phyloP scores from a whole-genome alignment of 2,797 vertebrate genomes.

The Sebastes flavidus region DNA sequence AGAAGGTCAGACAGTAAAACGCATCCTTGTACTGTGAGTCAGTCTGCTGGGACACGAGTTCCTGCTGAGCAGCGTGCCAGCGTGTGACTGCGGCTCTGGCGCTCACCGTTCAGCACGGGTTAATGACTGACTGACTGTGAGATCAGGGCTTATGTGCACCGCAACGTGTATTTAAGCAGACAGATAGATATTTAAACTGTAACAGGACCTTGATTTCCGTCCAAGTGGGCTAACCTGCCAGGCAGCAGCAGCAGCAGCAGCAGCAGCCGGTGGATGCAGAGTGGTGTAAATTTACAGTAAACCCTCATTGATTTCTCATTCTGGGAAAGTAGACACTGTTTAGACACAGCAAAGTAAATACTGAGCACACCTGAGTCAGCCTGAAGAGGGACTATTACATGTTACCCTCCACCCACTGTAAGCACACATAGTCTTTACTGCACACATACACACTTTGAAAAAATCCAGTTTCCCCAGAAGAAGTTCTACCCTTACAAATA shows the following conservation, averaged over 20 bases:
- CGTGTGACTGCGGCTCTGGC: neutral
- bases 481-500: neutral
- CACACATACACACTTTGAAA: neutral
- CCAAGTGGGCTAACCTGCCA: neutral
- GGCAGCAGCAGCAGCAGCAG: no score
- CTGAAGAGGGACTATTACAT: neutral
- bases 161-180: slow-evolving; percentile 19
- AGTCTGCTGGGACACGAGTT: neutral
- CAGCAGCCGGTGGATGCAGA: neutral
- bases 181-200: slow-evolving; percentile 10
- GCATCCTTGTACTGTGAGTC: neutral
- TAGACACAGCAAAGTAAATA: neutral
- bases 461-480: neutral
- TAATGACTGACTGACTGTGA: slow-evolving; percentile 25
- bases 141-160: neutral
- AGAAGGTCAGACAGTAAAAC: neutral
- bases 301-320: neutral
- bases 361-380: neutral
- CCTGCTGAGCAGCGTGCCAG: neutral
- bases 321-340: neutral
- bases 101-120: neutral
- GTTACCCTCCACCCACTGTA: neutral
- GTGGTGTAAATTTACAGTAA: slow-evolving; percentile 2
- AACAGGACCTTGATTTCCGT: neutral
- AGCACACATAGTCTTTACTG: neutral